Conservation (phyloP, 2,113 vertebrate genomes). For the Cyanoliseus patagonus region DNA sequence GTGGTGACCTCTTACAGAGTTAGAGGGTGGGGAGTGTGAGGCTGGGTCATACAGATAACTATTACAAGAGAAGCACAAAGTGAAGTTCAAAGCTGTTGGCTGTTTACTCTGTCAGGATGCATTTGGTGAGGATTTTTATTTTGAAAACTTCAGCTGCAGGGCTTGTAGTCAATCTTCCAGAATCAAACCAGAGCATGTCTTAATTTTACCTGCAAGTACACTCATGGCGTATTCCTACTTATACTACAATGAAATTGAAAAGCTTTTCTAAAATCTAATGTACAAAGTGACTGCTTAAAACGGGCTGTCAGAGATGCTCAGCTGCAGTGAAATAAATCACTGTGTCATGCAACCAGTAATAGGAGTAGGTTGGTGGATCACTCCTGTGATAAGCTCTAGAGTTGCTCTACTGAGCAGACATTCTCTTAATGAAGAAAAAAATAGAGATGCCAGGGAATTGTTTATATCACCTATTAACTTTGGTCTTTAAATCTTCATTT, state of each 20-base stretch:
- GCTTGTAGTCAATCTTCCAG: not conserved
- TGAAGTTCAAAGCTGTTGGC: not conserved
- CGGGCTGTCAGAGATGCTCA: not conserved
- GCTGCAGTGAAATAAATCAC: not conserved
- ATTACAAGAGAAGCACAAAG: not conserved
- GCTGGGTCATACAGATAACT: not conserved
- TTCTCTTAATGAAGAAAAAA: not conserved
- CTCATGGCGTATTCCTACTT: not conserved
- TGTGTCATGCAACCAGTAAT: not conserved
- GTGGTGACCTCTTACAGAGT: not conserved
- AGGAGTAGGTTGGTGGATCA: not conserved
- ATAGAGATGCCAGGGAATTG: not conserved
- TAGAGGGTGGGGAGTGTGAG: not conserved
- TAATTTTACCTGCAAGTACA: not conserved
- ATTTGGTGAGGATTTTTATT: not conserved
- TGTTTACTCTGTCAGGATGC: not conserved
- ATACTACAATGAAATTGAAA: not conserved
- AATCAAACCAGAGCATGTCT: not conserved
- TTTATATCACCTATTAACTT: not conserved
- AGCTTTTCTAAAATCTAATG: not conserved
- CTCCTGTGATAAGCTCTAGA: not conserved
- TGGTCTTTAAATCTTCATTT: not conserved
- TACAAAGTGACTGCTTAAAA: not conserved
- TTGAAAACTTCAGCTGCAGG: not conserved
- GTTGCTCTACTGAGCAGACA: not conserved